These are phyloP conservation scores for Drosophila repletoides DNA, from an alignment of 1,140 invertebrate genomes.

Conservation along the genomic window DNA sequence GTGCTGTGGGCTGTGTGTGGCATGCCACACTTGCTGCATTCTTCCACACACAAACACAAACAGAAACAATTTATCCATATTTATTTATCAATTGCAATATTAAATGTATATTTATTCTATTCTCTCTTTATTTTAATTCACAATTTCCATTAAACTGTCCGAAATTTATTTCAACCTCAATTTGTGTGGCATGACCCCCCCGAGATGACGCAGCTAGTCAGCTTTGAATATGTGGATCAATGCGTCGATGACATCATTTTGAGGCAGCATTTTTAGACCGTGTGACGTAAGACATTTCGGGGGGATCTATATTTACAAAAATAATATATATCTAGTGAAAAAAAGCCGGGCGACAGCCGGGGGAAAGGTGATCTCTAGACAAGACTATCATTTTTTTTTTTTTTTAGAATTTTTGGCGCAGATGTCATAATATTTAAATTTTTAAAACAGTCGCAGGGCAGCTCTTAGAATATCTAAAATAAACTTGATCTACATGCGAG, in stretches of 20 bases:
- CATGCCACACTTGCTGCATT: too few species aligned
- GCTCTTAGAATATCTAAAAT: too few species aligned
- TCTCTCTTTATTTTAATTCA: slow-evolving; percentile 31
- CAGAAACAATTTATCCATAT: too few species aligned
- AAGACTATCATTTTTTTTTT: not conserved
- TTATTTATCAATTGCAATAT: too few species aligned
- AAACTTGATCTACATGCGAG: too few species aligned
- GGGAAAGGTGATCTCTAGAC: slow-evolving; percentile 23
- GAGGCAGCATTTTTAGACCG: not conserved
- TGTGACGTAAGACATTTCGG: slow-evolving; percentile 58
- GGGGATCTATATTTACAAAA: slow-evolving; percentile 64
- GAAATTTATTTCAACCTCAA: slow-evolving; percentile 68
- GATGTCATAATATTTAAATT: slow-evolving; percentile 9
- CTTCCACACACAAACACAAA: too few species aligned
- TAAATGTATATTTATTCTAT: slow-evolving; percentile 6
- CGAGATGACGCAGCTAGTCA: slow-evolving; percentile 37
- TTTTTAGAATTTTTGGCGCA: slow-evolving; percentile 12
- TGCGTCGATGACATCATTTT: slow-evolving; percentile 68
- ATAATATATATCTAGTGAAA: too few species aligned
- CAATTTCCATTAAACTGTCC: slow-evolving; percentile 52
- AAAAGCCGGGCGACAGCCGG: slow-evolving; percentile 1
- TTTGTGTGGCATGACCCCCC: slow-evolving; percentile 70
- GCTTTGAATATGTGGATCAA: slow-evolving; percentile 59
- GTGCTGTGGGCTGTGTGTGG: too few species aligned
- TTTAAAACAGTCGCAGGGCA: too few species aligned